Evolutionary conservation across 2,888 invertebrate genomes (phyloP).

Genomic region (Cephus pulcher): DNA sequence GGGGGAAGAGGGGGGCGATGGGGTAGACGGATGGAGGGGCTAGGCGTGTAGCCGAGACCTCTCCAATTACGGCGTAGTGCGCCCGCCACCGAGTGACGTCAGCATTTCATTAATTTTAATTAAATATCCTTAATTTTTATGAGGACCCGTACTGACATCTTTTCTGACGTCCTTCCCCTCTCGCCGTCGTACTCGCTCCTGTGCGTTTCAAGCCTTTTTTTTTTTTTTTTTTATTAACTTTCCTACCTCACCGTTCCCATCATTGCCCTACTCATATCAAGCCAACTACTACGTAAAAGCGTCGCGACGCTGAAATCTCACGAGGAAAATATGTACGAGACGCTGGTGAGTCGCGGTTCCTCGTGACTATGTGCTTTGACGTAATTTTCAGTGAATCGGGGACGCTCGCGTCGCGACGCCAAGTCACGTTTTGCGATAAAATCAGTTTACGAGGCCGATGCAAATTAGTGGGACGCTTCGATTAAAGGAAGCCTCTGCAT

Average conservation of each 20-base stretch:
- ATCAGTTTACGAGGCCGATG: constrained; percentile 1
- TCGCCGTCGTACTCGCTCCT: background rate
- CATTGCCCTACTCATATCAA: background rate
- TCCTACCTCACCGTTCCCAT: background rate
- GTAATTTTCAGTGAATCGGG: background rate
- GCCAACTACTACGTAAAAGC: background rate
- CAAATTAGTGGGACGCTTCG: background rate
- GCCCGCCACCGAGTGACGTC: constrained; percentile 36
- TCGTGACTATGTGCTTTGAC: no score
- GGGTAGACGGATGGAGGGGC: background rate
- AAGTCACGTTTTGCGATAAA: background rate
- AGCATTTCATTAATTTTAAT: constrained; percentile 61
- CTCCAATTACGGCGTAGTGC: constrained; percentile 50
- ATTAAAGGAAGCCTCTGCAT: no score
- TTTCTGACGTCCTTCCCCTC: background rate
- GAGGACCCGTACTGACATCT: background rate
- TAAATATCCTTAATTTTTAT: constrained; percentile 54
- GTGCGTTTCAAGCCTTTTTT: background rate
- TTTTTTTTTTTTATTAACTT: background rate
- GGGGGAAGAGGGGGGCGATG: background rate
- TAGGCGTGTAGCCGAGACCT: constrained; percentile 37
- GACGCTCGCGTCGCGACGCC: background rate
- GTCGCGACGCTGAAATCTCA: background rate
- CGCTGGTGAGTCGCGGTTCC: no score
- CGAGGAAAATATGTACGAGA: background rate